Percentiles rank a stretch among this genome's conserved stretches.
Conservation (phyloP, 2,113 vertebrate genomes). For the Piaya cayana region DNA sequence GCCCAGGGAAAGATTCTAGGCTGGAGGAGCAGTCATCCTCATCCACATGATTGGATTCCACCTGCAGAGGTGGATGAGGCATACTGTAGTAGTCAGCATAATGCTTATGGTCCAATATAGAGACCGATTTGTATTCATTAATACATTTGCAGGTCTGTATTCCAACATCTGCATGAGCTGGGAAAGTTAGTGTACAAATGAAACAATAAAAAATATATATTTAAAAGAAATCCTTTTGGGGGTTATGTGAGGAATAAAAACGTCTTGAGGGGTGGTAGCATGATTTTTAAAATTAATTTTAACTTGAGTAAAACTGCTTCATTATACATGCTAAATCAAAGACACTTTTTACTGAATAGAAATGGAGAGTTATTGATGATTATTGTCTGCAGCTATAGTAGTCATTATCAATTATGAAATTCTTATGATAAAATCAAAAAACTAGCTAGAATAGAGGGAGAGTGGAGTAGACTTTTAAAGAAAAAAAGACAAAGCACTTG, state of each 20-base stretch:
- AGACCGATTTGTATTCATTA: slow-evolving; percentile 23
- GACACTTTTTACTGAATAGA: not conserved
- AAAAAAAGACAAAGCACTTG: not conserved
- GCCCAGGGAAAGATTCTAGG: too few relatives aligned
- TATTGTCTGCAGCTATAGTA: not conserved
- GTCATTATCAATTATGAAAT: not conserved
- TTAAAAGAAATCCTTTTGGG: not conserved
- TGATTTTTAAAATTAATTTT: not conserved
- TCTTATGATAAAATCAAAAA: not conserved
- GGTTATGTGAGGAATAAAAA: not conserved
- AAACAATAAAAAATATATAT: not conserved
- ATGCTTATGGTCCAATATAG: not conserved
- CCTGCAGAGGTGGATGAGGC: too few relatives aligned
- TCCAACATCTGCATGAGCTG: not conserved
- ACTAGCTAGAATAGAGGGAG: not conserved
- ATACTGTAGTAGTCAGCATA: not conserved
- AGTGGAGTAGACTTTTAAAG: not conserved
- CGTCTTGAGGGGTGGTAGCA: not conserved
- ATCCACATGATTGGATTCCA: too few relatives aligned
- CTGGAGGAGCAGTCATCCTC: too few relatives aligned
- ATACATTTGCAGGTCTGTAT: not conserved
- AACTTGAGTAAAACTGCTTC: not conserved
- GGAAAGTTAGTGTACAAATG: not conserved
- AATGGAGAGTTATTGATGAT: not conserved
- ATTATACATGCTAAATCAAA: not conserved